These are phyloP conservation scores for Papilio dardanus DNA, from an alignment of 1,140 invertebrate species.

Conservation along the genomic window DNA sequence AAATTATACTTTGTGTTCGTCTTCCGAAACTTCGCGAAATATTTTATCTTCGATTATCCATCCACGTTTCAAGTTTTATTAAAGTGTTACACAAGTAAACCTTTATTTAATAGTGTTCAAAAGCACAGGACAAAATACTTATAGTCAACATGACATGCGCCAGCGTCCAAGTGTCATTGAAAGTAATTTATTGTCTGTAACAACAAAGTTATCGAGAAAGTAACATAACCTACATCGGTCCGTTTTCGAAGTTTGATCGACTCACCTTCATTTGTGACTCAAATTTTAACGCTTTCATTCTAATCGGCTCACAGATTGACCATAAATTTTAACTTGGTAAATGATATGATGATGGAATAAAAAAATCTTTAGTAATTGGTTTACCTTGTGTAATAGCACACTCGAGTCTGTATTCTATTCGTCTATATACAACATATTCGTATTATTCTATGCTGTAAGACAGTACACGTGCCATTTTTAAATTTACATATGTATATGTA, in stretches of 20 bases:
- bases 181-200: conserved; percentile 3
- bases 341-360: background rate
- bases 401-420: too few relatives aligned
- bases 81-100: background rate
- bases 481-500: background rate
- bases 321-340: background rate
- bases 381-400: too few relatives aligned
- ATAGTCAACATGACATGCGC: background rate
- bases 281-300: conserved; percentile 16
- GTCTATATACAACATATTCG: too few relatives aligned
- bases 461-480: background rate
- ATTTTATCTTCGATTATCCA: background rate
- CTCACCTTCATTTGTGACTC: background rate
- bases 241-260: background rate
- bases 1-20: background rate
- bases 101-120: background rate
- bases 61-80: background rate
- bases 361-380: too few relatives aligned
- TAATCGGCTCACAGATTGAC: background rate
- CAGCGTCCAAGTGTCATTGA: background rate
- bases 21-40: too few relatives aligned
- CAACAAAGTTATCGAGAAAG: conserved; percentile 18
- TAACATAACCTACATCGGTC: conserved; percentile 10
- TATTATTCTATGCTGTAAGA: background rate
- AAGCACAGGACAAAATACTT: background rate